Conservation (phyloP, 2,113 vertebrate genomes). For the Perca flavescens region DNA sequence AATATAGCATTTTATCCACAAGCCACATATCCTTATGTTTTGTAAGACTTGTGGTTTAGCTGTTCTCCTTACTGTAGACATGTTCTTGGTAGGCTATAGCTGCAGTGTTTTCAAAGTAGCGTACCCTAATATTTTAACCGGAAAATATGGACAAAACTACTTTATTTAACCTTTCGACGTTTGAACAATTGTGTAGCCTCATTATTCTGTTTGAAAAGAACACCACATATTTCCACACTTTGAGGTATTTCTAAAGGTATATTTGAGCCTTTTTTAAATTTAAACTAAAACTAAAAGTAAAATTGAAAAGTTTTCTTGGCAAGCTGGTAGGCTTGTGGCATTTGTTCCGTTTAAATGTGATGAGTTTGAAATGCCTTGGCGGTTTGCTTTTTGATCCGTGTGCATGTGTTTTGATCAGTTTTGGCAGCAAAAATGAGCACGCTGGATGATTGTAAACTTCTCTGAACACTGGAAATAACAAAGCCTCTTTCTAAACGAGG, state of each 20-base stretch:
- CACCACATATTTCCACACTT: no score
- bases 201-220: background rate
- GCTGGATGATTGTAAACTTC: conserved; percentile 58
- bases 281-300: background rate
- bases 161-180: background rate
- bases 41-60: background rate
- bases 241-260: no score
- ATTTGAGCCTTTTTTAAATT: background rate
- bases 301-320: background rate
- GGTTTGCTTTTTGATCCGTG: background rate
- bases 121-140: background rate
- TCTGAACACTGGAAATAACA: conserved; percentile 71
- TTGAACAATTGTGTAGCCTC: background rate
- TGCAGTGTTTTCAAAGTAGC: conserved; percentile 12
- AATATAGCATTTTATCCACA: background rate
- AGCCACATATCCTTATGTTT: background rate
- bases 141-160: background rate
- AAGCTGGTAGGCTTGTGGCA: background rate
- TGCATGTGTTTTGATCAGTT: conserved; percentile 6
- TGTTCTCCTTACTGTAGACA: background rate
- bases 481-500: conserved; percentile 53
- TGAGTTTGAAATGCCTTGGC: background rate
- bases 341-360: background rate
- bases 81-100: conserved; percentile 1
- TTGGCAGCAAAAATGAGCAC: background rate